Evolutionary conservation across 2,888 invertebrate genomes (phyloP), one percentile per base, ranked within the genome.

Genomic region (Noctua janthe): DNA sequence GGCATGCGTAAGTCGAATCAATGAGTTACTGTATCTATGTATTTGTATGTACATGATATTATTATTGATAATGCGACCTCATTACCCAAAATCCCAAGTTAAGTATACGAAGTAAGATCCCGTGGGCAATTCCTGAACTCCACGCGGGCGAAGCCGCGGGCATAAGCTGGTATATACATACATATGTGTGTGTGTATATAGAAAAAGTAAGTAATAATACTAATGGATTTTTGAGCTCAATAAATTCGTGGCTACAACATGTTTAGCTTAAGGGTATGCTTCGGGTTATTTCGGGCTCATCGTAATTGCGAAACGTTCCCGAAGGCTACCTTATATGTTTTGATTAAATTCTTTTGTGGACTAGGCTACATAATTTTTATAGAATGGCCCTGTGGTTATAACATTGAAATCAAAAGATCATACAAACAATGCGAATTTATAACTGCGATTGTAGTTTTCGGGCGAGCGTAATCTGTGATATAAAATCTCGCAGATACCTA

Each of bases 1-100:
- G 95, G 90, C 95, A 95, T 91, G 95, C 92, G 94, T 95, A 95
- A 94, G 91, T 89, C 85, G 89, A 92, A 92, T 91, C 90, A 91
- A 91, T 91, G 90, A 91, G 86, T 87, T 81, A 74, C 70, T 78
- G 72, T 87, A 78, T 74, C 29, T 69, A 49, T 73, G 59, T 71
- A 62, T 7, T 23, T n/a, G 15, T 59, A 69, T 11, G 43, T 85
- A 71, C 67, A 47, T 71, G 3, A 69, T 71, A 73, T 74, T 83
- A 82, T 81, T 78, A 77, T 80, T 84, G 66, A 75, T 87, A 87
- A 80, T 87, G 71, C 76, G 76, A 62, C 74, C 74, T 78, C 78
- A 82, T 86, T 84, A 82, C 17, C 4, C 69, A 82, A 17, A 78
- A 3, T n/a, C 66, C 11, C 71, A 69, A 66, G 49, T 20, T 17